A percentile compares a stretch with the other conserved stretches of the same genome.
Conservation (phyloP, 2,888 invertebrate species). For the Eustalomyia histrio region DNA sequence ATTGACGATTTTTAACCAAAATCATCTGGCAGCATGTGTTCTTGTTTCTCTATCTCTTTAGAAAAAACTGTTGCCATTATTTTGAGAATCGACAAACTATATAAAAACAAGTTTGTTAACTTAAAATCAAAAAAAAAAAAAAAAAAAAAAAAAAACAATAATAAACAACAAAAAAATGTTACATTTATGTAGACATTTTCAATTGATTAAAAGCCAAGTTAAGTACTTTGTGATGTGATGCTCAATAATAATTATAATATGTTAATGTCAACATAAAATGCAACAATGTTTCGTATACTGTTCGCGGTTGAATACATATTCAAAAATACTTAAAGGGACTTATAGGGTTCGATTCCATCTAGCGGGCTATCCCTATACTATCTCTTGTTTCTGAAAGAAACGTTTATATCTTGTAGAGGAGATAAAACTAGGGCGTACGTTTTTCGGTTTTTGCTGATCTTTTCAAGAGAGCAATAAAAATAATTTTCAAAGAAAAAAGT, state of each 20-base stretch:
- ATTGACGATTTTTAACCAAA: too few species aligned
- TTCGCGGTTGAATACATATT: neutral
- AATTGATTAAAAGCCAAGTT: conserved; percentile 35
- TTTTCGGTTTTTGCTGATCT: too few species aligned
- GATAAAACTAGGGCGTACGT: too few species aligned
- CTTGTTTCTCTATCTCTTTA: neutral
- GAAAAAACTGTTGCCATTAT: neutral
- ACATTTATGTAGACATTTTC: conserved; percentile 13
- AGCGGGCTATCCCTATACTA: too few species aligned
- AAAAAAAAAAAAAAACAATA: conserved; percentile 2
- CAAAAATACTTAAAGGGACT: neutral
- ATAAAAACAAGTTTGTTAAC: conserved; percentile 11
- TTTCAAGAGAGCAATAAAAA: too few species aligned
- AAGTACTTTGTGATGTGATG: conserved; percentile 17
- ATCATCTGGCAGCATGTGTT: too few species aligned
- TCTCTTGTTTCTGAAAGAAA: too few species aligned
- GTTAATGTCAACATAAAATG: conserved; percentile 24
- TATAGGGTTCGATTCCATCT: too few species aligned
- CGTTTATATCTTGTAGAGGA: too few species aligned
- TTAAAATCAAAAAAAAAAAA: too few species aligned
- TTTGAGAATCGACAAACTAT: neutral
- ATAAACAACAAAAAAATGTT: neutral
- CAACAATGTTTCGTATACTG: conserved; percentile 6
- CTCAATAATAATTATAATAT: neutral
- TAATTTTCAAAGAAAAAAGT: too few species aligned